Conservation (phyloP, 2,888 invertebrate genomes). For the Exephanes ischioxanthus region DNA sequence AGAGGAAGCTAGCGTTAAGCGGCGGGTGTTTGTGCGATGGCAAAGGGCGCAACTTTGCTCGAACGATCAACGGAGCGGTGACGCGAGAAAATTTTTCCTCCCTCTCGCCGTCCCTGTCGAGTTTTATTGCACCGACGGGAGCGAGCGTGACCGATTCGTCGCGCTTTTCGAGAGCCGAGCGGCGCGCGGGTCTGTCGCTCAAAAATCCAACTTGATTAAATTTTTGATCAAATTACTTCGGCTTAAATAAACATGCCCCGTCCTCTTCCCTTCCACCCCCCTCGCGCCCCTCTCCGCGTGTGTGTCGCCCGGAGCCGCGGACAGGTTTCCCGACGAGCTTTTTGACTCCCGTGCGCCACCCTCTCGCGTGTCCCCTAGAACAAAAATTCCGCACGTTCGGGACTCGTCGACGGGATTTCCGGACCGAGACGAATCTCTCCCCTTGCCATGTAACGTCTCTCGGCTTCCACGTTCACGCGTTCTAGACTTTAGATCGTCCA, state of each 20-base stretch:
- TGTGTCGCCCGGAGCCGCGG: neutral
- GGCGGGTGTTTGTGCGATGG: slow-evolving; percentile 69
- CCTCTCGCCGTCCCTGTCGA: slow-evolving; percentile 68
- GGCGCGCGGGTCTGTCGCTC: slow-evolving; percentile 73
- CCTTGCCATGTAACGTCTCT: slow-evolving; percentile 65
- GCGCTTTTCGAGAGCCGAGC: slow-evolving; percentile 71
- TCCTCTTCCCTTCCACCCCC: slow-evolving; percentile 16
- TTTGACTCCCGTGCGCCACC: neutral
- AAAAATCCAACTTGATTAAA: slow-evolving; percentile 85
- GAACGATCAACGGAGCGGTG: slow-evolving; percentile 16
- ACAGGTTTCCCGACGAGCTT: slow-evolving; percentile 16
- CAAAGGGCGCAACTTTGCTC: slow-evolving; percentile 61
- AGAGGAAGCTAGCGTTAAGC: neutral
- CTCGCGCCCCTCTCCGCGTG: neutral
- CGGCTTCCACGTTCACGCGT: neutral
- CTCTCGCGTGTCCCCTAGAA: slow-evolving; percentile 50
- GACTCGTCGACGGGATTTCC: slow-evolving; percentile 68
- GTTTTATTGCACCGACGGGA: slow-evolving; percentile 79
- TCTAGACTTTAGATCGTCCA: slow-evolving; percentile 1
- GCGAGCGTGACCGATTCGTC: slow-evolving; percentile 80
- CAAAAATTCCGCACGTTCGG: slow-evolving; percentile 77
- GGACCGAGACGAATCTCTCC: slow-evolving; percentile 68
- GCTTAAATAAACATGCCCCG: slow-evolving; percentile 83
- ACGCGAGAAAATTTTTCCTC: slow-evolving; percentile 32
- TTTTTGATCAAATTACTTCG: slow-evolving; percentile 85